Evolutionary conservation across 2,888 invertebrate species (phyloP).

Genomic region (Ecdyonurus torrentis): DNA sequence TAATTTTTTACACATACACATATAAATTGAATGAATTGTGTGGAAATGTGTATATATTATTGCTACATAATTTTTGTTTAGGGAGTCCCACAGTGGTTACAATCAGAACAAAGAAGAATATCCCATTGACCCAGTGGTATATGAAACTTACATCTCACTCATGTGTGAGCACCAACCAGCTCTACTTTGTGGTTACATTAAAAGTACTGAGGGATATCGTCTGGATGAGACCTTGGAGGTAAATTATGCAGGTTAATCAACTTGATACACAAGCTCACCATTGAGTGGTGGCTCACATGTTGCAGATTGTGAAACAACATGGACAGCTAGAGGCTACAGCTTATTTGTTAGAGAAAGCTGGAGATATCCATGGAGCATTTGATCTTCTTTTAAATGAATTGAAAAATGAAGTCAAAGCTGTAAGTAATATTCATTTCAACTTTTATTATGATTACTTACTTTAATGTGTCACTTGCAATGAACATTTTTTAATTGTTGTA

Average conservation of each 20-base stretch:
- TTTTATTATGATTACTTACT: too few relatives aligned
- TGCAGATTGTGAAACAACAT: slow-evolving; percentile 42
- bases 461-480: too few relatives aligned
- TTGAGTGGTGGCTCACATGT: slow-evolving; percentile 10
- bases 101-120: slow-evolving; percentile 16
- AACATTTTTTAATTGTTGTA: too few relatives aligned
- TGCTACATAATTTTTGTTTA: slow-evolving; percentile 12
- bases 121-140: slow-evolving; percentile 28
- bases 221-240: slow-evolving; percentile 40
- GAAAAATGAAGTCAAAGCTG: slow-evolving; percentile 15
- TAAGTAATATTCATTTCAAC: too few relatives aligned
- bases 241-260: slow-evolving; percentile 13
- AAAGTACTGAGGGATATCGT: slow-evolving; percentile 37
- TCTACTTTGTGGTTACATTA: slow-evolving; percentile 35
- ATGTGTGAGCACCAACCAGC: slow-evolving; percentile 38
- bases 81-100: slow-evolving; percentile 18
- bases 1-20: too few relatives aligned
- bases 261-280: slow-evolving; percentile 5
- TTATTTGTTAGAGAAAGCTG: slow-evolving; percentile 54
- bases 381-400: slow-evolving; percentile 23
- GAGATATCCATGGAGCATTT: slow-evolving; percentile 55
- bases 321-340: slow-evolving; percentile 48
- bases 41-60: too few relatives aligned
- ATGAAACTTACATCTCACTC: slow-evolving; percentile 43
- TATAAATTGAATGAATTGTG: too few relatives aligned